These are phyloP conservation scores for Lissocephala sabroskyi DNA, from an alignment of 2,888 invertebrate species.

Conservation along the genomic window DNA sequence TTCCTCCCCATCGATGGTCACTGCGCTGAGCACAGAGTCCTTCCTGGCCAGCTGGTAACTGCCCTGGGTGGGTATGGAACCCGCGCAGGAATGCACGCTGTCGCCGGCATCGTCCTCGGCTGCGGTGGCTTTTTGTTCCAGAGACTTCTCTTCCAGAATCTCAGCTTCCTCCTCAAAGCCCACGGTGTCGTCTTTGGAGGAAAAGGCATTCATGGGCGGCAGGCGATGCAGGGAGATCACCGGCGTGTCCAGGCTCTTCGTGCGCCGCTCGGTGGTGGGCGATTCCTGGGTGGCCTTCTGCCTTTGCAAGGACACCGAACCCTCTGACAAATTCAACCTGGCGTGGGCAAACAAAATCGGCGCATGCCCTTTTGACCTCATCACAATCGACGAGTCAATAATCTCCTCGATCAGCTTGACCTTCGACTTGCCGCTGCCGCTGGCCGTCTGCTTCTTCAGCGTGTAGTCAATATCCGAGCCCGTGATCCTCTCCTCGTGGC, in stretches of 20 bases:
- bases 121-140: constrained; percentile 72
- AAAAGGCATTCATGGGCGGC: constrained; percentile 88
- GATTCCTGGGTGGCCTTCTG: constrained; percentile 84
- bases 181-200: constrained; percentile 90
- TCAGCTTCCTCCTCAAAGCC: constrained; percentile 81
- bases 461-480: constrained; percentile 76
- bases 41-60: constrained; percentile 53
- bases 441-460: constrained; percentile 59
- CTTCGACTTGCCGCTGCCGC: constrained; percentile 55
- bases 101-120: constrained; percentile 75
- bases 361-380: constrained; percentile 82
- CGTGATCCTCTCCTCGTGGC: constrained; percentile 73
- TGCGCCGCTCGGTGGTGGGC: constrained; percentile 82
- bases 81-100: constrained; percentile 71
- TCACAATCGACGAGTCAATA: constrained; percentile 78
- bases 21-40: constrained; percentile 72
- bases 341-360: constrained; percentile 86
- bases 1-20: constrained; percentile 77
- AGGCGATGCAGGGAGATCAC: constrained; percentile 85
- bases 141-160: constrained; percentile 76
- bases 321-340: constrained; percentile 86
- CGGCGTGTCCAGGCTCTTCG: constrained; percentile 88
- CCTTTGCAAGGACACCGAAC: constrained; percentile 82
- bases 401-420: constrained; percentile 79
- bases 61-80: constrained; percentile 72